Conservation (phyloP, 2,113 vertebrate genomes). For the Catharus fuscescens region DNA sequence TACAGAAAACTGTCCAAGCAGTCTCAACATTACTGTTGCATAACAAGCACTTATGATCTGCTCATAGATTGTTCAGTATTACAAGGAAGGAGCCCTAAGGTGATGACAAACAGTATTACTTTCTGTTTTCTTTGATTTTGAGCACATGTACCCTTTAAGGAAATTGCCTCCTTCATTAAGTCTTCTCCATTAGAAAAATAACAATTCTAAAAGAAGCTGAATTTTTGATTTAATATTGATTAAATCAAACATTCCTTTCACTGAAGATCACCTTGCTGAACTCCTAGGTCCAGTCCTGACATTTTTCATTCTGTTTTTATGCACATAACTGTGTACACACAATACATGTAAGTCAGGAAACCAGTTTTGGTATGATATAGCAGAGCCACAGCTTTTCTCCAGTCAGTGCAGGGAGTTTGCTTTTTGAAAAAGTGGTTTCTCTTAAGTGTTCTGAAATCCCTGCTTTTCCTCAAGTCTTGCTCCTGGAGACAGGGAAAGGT, state of each 20-base stretch:
- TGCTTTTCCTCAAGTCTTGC: accelerated
- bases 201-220: background rate
- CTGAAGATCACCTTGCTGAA: background rate
- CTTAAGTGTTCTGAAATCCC: background rate
- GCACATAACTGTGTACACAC: background rate
- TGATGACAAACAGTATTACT: background rate
- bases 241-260: background rate
- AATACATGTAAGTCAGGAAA: background rate
- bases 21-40: background rate
- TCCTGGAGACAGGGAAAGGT: background rate
- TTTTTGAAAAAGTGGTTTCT: background rate
- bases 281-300: background rate
- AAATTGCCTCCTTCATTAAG: background rate
- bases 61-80: background rate
- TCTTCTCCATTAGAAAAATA: background rate
- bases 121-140: background rate
- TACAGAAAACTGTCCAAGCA: conserved; percentile 39
- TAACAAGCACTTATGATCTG: background rate
- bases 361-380: background rate
- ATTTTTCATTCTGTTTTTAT: background rate
- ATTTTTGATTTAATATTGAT: background rate
- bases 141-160: background rate
- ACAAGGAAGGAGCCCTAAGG: background rate
- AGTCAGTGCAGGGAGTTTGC: background rate
- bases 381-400: background rate